These are phyloP conservation scores for Pipistrellus pipistrellus DNA, from an alignment of 2,797 vertebrate species.

Conservation along the genomic window DNA sequence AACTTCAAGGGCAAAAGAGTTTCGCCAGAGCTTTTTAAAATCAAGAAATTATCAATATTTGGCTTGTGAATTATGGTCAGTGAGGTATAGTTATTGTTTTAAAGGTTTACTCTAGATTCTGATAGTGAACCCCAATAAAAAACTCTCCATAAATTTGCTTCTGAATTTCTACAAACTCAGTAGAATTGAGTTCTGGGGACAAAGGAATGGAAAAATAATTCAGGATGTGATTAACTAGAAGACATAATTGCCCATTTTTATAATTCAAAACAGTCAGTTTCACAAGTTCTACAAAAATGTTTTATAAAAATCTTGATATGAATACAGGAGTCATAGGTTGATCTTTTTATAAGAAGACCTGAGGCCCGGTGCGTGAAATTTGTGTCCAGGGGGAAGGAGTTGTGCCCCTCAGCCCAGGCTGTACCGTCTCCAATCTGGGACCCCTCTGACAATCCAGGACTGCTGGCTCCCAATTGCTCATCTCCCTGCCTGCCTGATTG, in stretches of 20 bases:
- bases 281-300: not conserved
- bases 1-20: slow-evolving; percentile 31
- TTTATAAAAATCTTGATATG: not conserved
- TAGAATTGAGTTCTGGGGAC: not conserved
- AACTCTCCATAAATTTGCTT: not conserved
- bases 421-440: no score
- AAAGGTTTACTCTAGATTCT: slow-evolving; percentile 1
- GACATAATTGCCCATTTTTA: not conserved
- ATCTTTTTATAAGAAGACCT: not conserved
- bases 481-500: no score
- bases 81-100: slow-evolving; percentile 32
- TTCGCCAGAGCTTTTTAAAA: slow-evolving; percentile 43
- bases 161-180: not conserved
- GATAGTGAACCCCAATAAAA: not conserved
- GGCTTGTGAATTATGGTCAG: not conserved
- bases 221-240: slow-evolving; percentile 30
- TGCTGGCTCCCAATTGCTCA: no score
- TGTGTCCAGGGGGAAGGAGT: fast-evolving
- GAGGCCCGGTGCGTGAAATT: no score
- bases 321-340: not conserved
- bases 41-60: slow-evolving; percentile 33
- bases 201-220: not conserved
- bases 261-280: slow-evolving; percentile 38
- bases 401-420: no score
- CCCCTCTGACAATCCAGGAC: no score